These are phyloP conservation scores for Taphrorychus bicolor DNA, from an alignment of 2,888 invertebrate species.

Conservation along the genomic window DNA sequence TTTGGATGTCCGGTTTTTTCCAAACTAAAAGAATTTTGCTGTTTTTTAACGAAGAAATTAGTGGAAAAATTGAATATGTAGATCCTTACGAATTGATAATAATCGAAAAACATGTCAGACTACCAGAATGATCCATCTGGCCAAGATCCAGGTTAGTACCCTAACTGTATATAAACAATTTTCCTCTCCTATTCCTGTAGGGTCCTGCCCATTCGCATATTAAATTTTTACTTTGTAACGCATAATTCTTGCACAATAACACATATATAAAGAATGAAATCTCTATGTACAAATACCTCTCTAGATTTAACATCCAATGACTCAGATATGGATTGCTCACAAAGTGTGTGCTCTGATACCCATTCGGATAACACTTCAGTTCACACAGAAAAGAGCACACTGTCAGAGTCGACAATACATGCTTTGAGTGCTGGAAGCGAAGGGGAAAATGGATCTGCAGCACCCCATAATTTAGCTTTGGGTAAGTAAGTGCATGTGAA, in stretches of 20 bases:
- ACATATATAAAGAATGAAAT: neutral
- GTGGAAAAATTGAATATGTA: neutral
- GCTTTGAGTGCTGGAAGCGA: constrained; percentile 49
- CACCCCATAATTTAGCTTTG: constrained; percentile 41
- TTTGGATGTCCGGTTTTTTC: neutral
- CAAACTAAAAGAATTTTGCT: neutral
- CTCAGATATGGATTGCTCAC: constrained; percentile 58
- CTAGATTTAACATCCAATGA: constrained; percentile 51
- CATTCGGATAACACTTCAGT: constrained; percentile 58
- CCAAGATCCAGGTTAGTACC: constrained; percentile 27
- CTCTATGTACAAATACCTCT: too few relatives aligned
- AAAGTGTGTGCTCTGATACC: constrained; percentile 58
- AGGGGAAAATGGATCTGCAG: constrained; percentile 42
- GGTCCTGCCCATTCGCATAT: neutral
- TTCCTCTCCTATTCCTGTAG: neutral
- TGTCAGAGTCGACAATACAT: constrained; percentile 55
- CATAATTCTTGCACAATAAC: too few relatives aligned
- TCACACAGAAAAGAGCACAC: constrained; percentile 55
- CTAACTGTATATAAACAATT: too few relatives aligned
- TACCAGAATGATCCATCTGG: constrained; percentile 27
- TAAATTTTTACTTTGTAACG: neutral
- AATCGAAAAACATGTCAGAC: constrained; percentile 25
- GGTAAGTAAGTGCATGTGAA: too few relatives aligned
- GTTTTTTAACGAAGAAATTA: neutral
- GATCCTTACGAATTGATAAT: neutral